These are phyloP conservation scores for Tigriopus japonicus DNA, from an alignment of 1,140 invertebrate species.

Conservation along the genomic window DNA sequence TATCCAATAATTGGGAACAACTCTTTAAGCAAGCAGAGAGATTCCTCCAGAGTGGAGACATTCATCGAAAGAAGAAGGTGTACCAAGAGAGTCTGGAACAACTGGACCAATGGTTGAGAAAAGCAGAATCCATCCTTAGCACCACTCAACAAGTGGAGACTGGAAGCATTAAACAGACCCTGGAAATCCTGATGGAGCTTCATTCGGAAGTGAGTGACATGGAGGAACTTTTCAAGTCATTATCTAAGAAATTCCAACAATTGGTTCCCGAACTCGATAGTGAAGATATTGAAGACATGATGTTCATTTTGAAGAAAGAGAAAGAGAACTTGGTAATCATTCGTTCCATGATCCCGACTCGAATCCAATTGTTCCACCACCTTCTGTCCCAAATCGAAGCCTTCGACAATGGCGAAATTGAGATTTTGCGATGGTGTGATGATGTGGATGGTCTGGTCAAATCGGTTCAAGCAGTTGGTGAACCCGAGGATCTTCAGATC, in stretches of 20 bases:
- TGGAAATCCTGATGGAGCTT: slow-evolving; percentile 43
- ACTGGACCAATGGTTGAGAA: slow-evolving; percentile 54
- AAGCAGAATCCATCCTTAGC: slow-evolving; percentile 46
- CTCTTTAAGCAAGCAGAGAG: slow-evolving; percentile 57
- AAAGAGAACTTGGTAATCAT: slow-evolving; percentile 52
- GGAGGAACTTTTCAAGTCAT: slow-evolving; percentile 68
- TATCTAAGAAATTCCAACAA: slow-evolving; percentile 71
- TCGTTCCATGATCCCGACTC: slow-evolving; percentile 52
- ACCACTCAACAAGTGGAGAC: slow-evolving; percentile 48
- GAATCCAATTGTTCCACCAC: slow-evolving; percentile 58
- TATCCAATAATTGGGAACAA: slow-evolving; percentile 56
- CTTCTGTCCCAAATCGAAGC: slow-evolving; percentile 73
- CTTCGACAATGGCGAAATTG: slow-evolving; percentile 60
- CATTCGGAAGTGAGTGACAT: slow-evolving; percentile 62
- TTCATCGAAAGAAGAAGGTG: slow-evolving; percentile 55
- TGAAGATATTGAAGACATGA: slow-evolving; percentile 73
- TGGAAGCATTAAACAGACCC: slow-evolving; percentile 52
- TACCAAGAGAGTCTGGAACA: slow-evolving; percentile 53
- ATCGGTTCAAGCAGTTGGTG: neutral
- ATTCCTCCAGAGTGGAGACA: slow-evolving; percentile 70
- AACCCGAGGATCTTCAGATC: slow-evolving; percentile 7
- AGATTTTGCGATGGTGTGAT: slow-evolving; percentile 64
- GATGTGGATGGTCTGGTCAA: slow-evolving; percentile 41
- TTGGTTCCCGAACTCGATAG: slow-evolving; percentile 71
- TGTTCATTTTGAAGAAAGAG: slow-evolving; percentile 68